Conservation (phyloP, 30 jellyfish, hydroid and myxozoan species). For the Pseudorhiza aurosa region DNA sequence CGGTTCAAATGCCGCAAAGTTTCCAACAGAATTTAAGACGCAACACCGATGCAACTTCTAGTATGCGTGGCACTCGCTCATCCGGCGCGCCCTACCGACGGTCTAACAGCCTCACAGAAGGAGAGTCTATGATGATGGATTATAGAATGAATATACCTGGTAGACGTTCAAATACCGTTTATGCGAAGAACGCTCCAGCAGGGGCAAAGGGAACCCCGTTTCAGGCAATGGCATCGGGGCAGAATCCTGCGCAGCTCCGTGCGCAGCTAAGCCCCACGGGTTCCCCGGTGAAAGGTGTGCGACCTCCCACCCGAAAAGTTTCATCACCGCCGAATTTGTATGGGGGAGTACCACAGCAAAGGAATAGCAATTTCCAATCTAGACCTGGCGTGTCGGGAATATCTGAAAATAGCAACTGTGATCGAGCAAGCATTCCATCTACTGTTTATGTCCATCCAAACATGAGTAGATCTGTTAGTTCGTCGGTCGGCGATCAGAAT, state of each 20-base stretch:
- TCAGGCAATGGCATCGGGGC: conserved; percentile 72
- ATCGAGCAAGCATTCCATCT: background rate
- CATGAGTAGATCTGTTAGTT: background rate
- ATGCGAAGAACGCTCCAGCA: conserved; percentile 43
- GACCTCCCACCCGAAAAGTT: conserved; percentile 60
- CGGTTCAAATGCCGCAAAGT: conserved; percentile 42
- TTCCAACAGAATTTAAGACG: conserved; percentile 75
- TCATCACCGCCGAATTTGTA: conserved; percentile 68
- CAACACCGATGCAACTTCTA: conserved; percentile 60
- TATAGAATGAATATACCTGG: conserved; percentile 88
- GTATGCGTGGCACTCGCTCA: conserved; percentile 88
- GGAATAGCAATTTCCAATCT: background rate
- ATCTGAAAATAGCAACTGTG: background rate
- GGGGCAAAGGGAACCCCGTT: conserved; percentile 77
- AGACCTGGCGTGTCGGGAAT: background rate
- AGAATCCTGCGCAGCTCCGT: conserved; percentile 77
- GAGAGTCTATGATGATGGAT: conserved; percentile 73
- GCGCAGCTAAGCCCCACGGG: conserved; percentile 86
- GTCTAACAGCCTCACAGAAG: conserved; percentile 85
- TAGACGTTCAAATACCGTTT: conserved; percentile 72
- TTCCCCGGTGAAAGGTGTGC: conserved; percentile 73
- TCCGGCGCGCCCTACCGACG: conserved; percentile 70
- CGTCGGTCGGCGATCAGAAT: conserved; percentile 2
- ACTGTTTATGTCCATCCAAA: background rate
- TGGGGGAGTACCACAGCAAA: conserved; percentile 14